Evolutionary conservation across 2,888 invertebrate genomes (phyloP).

Genomic region (Gymnocheta viridis): DNA sequence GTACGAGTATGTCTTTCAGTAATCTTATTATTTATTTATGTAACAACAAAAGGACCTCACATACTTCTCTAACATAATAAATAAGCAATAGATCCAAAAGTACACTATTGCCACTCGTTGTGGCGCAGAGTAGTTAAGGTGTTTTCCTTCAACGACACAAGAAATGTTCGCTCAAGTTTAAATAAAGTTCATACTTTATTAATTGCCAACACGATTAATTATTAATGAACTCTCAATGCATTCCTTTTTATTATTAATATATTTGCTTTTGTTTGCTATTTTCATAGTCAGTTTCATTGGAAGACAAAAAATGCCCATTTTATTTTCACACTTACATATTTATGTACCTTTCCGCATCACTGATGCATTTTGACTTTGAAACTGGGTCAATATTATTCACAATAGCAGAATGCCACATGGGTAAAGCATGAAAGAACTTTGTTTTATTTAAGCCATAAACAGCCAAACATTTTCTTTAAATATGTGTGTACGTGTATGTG

Average conservation of each 20-base stretch:
- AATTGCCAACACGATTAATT: conserved; percentile 5
- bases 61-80: neutral
- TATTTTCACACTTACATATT: conserved; percentile 42
- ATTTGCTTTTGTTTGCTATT: conserved; percentile 13
- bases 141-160: neutral
- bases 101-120: too few species aligned
- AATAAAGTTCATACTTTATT: conserved; percentile 16
- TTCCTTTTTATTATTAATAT: neutral
- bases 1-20: neutral
- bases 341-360: conserved; percentile 36
- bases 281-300: neutral
- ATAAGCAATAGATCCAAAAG: conserved; percentile 4
- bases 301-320: conserved; percentile 37
- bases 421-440: conserved; percentile 6
- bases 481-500: neutral
- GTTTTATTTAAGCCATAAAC: conserved; percentile 7
- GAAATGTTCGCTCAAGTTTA: neutral
- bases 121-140: neutral
- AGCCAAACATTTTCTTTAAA: conserved; percentile 26
- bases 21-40: conserved; percentile 5
- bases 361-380: conserved; percentile 41
- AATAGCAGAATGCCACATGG: conserved; percentile 51
- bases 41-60: conserved; percentile 3
- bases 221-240: neutral
- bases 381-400: conserved; percentile 63